Percentiles rank a stretch among this genome's conserved stretches.
These are phyloP conservation scores for Carassius gibelio DNA, from an alignment of 2,113 vertebrate species.

Conservation along the genomic window DNA sequence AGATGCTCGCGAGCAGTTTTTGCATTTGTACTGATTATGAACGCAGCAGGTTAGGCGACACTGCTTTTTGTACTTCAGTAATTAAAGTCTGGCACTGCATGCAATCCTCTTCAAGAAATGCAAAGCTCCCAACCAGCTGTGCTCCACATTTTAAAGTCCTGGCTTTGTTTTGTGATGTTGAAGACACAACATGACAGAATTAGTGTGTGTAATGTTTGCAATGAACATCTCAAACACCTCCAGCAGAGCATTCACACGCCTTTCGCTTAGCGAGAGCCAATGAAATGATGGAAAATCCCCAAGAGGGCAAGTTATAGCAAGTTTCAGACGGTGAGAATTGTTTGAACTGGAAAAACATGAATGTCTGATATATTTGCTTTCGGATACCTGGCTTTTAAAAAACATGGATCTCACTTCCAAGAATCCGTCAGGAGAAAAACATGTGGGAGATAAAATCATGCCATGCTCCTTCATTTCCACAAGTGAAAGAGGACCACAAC, in stretches of 20 bases:
- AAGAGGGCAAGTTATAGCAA: not conserved
- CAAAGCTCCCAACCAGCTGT: conserved; percentile 32
- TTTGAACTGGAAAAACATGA: not conserved
- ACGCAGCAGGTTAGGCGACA: conserved; percentile 30
- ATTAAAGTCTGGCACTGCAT: conserved; percentile 30
- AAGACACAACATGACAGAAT: conserved; percentile 6
- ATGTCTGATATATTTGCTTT: not conserved
- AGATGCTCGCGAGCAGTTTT: conserved; percentile 2
- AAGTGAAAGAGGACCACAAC: not conserved
- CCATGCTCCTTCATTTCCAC: not conserved
- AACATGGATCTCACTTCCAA: not conserved
- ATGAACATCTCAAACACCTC: conserved; percentile 17
- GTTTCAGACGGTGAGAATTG: not conserved
- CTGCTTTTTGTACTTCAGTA: conserved; percentile 43
- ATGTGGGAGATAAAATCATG: not conserved
- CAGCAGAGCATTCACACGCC: not conserved
- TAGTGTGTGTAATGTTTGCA: conserved; percentile 14
- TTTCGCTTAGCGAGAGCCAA: not conserved
- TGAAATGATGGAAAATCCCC: not conserved
- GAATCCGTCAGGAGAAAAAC: not conserved
- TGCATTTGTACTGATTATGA: conserved; percentile 39
- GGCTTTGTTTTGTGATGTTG: not conserved
- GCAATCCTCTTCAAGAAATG: conserved; percentile 29
- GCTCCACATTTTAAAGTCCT: conserved; percentile 7
- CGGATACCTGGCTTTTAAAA: not conserved